Evolutionary conservation across 2,113 vertebrate species (phyloP).

Genomic region (Odontophorus gujanensis): DNA sequence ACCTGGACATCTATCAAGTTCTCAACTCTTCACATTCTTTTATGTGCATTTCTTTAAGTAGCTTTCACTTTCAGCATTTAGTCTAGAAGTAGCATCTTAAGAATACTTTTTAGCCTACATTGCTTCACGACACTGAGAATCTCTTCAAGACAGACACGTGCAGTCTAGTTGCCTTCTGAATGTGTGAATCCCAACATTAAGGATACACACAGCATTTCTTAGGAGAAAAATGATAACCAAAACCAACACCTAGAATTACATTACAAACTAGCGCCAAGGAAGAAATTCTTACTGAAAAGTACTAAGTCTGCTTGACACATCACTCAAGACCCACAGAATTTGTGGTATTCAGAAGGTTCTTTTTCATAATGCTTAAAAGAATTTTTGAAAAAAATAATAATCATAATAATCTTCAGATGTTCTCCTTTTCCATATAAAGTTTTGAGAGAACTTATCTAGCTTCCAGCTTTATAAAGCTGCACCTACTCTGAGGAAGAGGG

Average conservation of each 20-base stretch:
- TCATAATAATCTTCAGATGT: background rate
- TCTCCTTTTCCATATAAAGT: background rate
- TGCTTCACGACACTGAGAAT: background rate
- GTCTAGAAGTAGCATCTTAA: background rate
- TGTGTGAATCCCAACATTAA: background rate
- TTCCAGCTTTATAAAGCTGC: background rate
- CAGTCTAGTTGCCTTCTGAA: background rate
- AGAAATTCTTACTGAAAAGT: background rate
- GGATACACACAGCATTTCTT: background rate
- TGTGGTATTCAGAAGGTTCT: background rate
- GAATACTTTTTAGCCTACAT: background rate
- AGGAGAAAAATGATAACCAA: too few relatives aligned
- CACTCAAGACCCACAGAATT: background rate
- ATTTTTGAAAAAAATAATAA: background rate
- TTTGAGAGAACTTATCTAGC: background rate
- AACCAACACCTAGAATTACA: background rate
- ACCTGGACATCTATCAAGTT: constrained; percentile 37
- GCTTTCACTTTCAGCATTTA: background rate
- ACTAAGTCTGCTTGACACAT: background rate
- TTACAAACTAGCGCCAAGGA: background rate
- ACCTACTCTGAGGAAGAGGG: background rate
- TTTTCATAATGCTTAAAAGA: background rate
- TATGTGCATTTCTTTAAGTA: background rate
- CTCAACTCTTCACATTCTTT: constrained; percentile 13
- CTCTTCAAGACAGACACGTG: background rate